Evolutionary conservation across 1,140 invertebrate genomes (phyloP).

Genomic region (Brachionus rotundiformis): DNA sequence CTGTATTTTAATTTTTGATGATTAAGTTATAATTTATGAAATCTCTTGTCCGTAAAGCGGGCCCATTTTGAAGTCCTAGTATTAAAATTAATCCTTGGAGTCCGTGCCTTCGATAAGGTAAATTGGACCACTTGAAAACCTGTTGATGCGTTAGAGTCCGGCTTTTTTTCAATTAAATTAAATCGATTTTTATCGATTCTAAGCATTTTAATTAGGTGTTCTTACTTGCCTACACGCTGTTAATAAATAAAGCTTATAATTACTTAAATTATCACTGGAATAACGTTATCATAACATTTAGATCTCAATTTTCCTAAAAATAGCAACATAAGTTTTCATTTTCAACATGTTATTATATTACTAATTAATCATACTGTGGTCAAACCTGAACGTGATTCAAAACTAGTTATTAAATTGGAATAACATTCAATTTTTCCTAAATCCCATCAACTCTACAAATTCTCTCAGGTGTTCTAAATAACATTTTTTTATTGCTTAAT

Average conservation of each 20-base stretch:
- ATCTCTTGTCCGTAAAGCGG: constrained; percentile 25
- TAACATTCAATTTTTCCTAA: constrained; percentile 24
- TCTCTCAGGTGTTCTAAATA: neutral
- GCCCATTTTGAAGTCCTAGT: neutral
- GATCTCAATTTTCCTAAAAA: constrained; percentile 48
- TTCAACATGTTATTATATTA: constrained; percentile 41
- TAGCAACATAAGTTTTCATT: constrained; percentile 40
- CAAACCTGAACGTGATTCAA: neutral
- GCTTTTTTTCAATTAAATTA: neutral
- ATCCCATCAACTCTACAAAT: neutral
- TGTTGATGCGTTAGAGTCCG: constrained; percentile 14
- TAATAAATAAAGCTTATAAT: constrained; percentile 28
- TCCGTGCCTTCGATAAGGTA: neutral
- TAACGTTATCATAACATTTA: constrained; percentile 46
- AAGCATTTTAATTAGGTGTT: constrained; percentile 17
- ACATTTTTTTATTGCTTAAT: constrained; percentile 26
- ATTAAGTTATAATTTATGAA: constrained; percentile 39
- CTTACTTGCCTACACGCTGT: neutral
- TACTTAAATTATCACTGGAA: constrained; percentile 12
- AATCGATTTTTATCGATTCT: constrained; percentile 1
- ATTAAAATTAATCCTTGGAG: neutral
- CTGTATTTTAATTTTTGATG: constrained; percentile 17
- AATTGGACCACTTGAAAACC: constrained; percentile 13
- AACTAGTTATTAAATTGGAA: constrained; percentile 11
- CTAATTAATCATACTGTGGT: constrained; percentile 42